Evolutionary conservation across 2,113 vertebrate genomes (phyloP).

Genomic region (Bubalus kerabau): DNA sequence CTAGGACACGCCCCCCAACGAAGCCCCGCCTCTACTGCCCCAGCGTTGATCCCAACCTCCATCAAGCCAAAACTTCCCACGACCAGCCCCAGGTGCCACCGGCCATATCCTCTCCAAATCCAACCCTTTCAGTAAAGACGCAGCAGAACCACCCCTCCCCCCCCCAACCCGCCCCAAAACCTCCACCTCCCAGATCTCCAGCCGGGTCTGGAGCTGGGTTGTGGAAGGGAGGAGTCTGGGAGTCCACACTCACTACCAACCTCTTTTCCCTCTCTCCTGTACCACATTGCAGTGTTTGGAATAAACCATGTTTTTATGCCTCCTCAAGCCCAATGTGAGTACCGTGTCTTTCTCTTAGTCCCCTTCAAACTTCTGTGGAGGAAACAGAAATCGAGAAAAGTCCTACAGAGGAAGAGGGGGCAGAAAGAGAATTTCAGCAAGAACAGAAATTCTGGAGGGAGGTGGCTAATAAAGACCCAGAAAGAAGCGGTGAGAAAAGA

Average conservation of each 20-base stretch:
- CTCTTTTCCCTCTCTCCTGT: not conserved
- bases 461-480: not conserved
- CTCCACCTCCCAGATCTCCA: conserved; percentile 56
- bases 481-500: not conserved
- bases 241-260: not conserved
- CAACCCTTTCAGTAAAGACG: conserved; percentile 19
- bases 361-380: not conserved
- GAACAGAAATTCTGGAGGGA: not conserved
- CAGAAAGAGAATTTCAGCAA: not conserved
- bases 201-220: conserved; percentile 61
- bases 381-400: not conserved
- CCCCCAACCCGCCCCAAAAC: not conserved
- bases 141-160: not conserved
- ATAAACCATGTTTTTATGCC: conserved; percentile 76
- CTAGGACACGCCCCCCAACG: conserved; percentile 5
- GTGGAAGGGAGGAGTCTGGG: conserved; percentile 41
- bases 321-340: conserved; percentile 54
- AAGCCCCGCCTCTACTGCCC: conserved; percentile 1
- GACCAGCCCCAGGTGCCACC: not conserved
- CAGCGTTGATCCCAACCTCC: not conserved
- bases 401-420: not conserved
- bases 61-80: not conserved
- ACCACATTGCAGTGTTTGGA: conserved; percentile 69
- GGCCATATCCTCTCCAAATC: not conserved
- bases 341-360: conserved; percentile 18